Evolutionary conservation across 2,797 vertebrate genomes (phyloP), one percentile per base, ranked within the genome.

Genomic region (Falco biarmicus): DNA sequence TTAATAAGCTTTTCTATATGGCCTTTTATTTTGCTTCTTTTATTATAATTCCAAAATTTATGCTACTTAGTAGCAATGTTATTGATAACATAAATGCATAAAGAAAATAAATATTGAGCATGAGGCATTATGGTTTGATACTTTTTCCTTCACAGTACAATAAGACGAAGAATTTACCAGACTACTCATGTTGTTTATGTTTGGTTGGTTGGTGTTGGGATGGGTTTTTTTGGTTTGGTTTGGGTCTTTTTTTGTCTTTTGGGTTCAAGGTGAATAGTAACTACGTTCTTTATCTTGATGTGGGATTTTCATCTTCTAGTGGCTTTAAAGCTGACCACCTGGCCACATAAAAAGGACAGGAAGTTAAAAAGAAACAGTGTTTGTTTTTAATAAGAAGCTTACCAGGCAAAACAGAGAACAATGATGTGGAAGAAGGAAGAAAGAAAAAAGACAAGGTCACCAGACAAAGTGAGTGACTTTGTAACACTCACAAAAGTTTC

Each of bases 151-250:
- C 68, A 41, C 9, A 31, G n/a, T 57, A 83, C 13, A 64, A 18
- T 8, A 32, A 1, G 3, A 9, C 37, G 26, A 84, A 61, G 28
- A 73, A 71, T 50, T 84, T 84, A 29, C 8, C 5, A 31, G 10
- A 29, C 10, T 63, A 6, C 3, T 93, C 1, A 5, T 34, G 34
- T 34, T 54, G 3, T 81, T 75, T 24, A 7, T 70, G 9, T 6
- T 28, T 84, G 22, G 9, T 39, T 66, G 7, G 1, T 51, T 88
- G 13, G 7, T 41, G 66, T 89, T 37, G 9, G 11, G 11, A 12
- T 25, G 15, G 0, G 0, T 25, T 21, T 29, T 74, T 25, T 11
- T 1, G 4, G 2, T n/a, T 74, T 21, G 0, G 10, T 71, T 51
- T 34, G 4, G 0, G 2, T 24, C 12, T 45, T 64, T 63, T 63